Conservation (phyloP, 2,888 invertebrate genomes). For the Archips crataeganus region DNA sequence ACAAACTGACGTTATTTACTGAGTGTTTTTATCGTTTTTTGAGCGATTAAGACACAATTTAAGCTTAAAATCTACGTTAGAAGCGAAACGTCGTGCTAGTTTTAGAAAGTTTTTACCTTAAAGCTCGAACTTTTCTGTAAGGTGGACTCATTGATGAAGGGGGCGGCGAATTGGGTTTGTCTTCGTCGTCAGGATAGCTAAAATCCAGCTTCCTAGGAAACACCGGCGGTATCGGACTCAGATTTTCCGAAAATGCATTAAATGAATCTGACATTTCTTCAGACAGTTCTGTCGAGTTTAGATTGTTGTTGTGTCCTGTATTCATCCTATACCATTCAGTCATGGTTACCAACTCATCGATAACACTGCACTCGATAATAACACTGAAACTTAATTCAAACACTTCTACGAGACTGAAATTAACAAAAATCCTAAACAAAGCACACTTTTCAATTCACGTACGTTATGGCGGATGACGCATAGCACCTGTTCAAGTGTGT, state of each 20-base stretch:
- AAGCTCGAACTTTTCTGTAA: constrained; percentile 86
- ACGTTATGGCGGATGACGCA: constrained; percentile 85
- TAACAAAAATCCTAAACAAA: constrained; percentile 57
- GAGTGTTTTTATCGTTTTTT: constrained; percentile 13
- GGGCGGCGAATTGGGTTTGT: constrained; percentile 69
- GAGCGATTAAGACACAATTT: background rate
- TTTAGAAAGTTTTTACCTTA: constrained; percentile 70
- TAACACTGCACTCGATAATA: constrained; percentile 64
- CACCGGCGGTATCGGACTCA: constrained; percentile 84
- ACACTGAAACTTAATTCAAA: constrained; percentile 62
- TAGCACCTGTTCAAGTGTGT: constrained; percentile 74
- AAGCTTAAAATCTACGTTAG: constrained; percentile 1
- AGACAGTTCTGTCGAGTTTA: constrained; percentile 84
- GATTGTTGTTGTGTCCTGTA: constrained; percentile 67
- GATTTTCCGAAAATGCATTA: constrained; percentile 86
- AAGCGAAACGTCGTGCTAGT: constrained; percentile 56
- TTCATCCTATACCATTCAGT: constrained; percentile 81
- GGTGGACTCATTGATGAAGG: constrained; percentile 81
- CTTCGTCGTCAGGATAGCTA: constrained; percentile 75
- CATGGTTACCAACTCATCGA: constrained; percentile 70
- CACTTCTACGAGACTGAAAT: constrained; percentile 47
- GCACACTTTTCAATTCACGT: constrained; percentile 74
- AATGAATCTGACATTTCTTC: constrained; percentile 87
- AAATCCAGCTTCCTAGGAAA: constrained; percentile 88
- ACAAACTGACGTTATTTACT: constrained; percentile 26